phyloP scores from a whole-genome alignment of 92 coral and sea anemone species.

The Plumapathes pennacea region DNA sequence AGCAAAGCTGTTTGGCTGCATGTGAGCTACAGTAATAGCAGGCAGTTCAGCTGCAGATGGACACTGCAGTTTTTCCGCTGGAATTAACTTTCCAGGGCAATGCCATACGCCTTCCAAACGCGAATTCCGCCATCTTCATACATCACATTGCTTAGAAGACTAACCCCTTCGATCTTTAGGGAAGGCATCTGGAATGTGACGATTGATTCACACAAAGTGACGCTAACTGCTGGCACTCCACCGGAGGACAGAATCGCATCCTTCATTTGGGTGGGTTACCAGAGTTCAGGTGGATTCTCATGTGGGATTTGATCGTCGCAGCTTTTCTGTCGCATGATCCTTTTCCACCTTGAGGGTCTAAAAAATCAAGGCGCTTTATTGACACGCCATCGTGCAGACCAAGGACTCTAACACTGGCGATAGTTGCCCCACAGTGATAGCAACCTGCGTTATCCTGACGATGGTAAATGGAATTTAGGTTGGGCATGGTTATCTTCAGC shows the following conservation, averaged over 20 bases:
- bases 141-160: conserved; percentile 27
- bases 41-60: conserved; percentile 14
- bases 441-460: no score
- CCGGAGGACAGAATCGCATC: conserved; percentile 55
- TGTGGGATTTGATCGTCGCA: conserved; percentile 60
- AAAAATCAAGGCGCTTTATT: conserved; percentile 48
- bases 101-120: conserved; percentile 33
- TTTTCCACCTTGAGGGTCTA: conserved; percentile 55
- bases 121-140: conserved; percentile 10
- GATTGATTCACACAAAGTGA: conserved; percentile 39
- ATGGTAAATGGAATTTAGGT: no score
- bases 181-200: conserved; percentile 12
- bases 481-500: conserved; percentile 8
- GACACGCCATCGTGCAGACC: conserved; percentile 52
- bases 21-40: background rate
- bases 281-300: conserved; percentile 49
- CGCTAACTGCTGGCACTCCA: conserved; percentile 48
- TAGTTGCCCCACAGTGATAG: conserved; percentile 52
- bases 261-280: conserved; percentile 57
- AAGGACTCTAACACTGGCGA: conserved; percentile 39
- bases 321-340: conserved; percentile 54
- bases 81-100: conserved; percentile 4
- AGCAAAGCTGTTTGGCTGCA: conserved; percentile 26
- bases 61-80: conserved; percentile 12
- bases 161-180: conserved; percentile 33